Evolutionary conservation across 2,888 invertebrate species (phyloP).

Genomic region (Ligdia adustata): DNA sequence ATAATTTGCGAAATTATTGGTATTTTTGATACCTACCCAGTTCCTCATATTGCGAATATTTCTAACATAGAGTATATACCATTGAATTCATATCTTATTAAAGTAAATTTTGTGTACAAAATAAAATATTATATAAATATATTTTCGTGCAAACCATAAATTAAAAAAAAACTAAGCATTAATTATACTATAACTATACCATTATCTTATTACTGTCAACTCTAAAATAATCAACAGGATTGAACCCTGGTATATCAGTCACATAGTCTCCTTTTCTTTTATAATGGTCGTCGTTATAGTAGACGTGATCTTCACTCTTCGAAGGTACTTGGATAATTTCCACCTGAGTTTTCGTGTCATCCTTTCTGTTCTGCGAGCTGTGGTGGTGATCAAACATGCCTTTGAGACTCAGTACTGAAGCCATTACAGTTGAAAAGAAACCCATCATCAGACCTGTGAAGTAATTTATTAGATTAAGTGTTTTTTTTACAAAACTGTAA

Average conservation of each 20-base stretch:
- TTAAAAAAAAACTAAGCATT: no score
- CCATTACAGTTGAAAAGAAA: slow-evolving; percentile 80
- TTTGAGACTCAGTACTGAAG: slow-evolving; percentile 85
- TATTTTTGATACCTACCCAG: no score
- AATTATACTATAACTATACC: no score
- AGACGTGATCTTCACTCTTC: slow-evolving; percentile 64
- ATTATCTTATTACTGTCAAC: slow-evolving; percentile 2
- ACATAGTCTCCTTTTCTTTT: slow-evolving; percentile 51
- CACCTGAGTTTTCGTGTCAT: slow-evolving; percentile 65
- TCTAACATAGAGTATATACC: no score
- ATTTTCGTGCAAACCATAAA: no score
- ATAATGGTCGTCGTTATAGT: slow-evolving; percentile 68
- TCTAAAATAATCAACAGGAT: not conserved
- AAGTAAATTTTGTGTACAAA: no score
- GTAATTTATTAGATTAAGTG: not conserved
- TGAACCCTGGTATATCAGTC: slow-evolving; percentile 23
- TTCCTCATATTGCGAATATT: no score
- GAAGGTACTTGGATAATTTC: slow-evolving; percentile 71
- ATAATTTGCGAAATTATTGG: no score
- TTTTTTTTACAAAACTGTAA: no score
- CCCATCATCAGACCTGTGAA: slow-evolving; percentile 71
- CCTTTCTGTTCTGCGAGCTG: slow-evolving; percentile 62
- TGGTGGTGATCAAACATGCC: slow-evolving; percentile 73
- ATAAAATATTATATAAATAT: no score
- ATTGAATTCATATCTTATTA: no score